Conservation (phyloP, 2,797 vertebrate species). For the Epinephelus awoara region DNA sequence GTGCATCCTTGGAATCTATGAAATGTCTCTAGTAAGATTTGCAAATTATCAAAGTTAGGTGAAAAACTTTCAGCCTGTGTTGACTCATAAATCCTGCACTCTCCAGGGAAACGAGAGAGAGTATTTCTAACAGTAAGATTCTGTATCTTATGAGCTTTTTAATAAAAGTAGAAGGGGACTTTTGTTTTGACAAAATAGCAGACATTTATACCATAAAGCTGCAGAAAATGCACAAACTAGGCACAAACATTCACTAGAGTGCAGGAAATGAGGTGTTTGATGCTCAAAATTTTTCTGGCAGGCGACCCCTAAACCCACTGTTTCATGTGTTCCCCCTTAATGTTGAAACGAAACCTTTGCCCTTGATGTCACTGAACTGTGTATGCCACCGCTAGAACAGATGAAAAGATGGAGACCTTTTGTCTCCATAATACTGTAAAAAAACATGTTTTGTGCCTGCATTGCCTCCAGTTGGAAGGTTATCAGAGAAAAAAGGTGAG, state of each 20-base stretch:
- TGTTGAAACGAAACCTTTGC: too few species aligned
- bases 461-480: constrained; percentile 54
- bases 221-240: too few species aligned
- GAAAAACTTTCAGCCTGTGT: constrained; percentile 11
- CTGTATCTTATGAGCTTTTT: constrained; percentile 10
- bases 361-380: constrained; percentile 10
- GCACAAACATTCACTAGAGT: too few species aligned
- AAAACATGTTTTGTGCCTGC: constrained; percentile 34
- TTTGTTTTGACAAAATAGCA: too few species aligned
- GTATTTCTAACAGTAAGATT: not conserved
- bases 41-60: constrained; percentile 2
- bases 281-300: too few species aligned
- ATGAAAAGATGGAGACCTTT: constrained; percentile 16
- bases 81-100: not conserved
- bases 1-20: not conserved
- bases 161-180: too few species aligned
- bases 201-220: too few species aligned
- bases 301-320: too few species aligned
- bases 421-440: constrained; percentile 35
- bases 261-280: too few species aligned
- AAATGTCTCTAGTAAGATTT: constrained; percentile 12
- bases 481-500: too few species aligned
- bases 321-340: too few species aligned
- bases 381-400: not conserved
- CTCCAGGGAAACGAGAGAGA: not conserved